Evolutionary conservation across 2,797 vertebrate genomes (phyloP).

Genomic region (Sebastes oblongus): DNA sequence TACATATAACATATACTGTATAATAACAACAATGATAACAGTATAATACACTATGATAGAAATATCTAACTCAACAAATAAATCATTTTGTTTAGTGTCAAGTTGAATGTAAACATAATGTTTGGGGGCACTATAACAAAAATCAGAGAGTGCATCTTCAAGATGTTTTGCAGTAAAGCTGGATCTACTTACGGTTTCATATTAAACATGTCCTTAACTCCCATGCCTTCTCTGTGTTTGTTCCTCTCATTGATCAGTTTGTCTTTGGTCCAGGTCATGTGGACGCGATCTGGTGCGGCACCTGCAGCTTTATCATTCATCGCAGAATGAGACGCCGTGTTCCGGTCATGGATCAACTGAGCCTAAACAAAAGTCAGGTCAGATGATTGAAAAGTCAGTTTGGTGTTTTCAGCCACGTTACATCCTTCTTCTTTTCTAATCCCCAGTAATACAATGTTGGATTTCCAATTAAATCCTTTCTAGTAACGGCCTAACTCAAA

Average conservation of each 20-base stretch:
- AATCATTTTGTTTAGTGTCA: background rate
- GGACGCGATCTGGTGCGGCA: conserved; percentile 82
- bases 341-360: conserved; percentile 92
- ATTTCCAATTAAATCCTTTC: background rate
- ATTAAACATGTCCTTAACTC: conserved; percentile 91
- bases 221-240: conserved; percentile 83
- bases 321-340: conserved; percentile 85
- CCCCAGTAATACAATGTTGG: background rate
- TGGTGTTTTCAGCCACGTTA: background rate
- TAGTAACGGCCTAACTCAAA: background rate
- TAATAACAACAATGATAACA: background rate
- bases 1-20: background rate
- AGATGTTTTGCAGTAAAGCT: background rate
- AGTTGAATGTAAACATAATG: background rate
- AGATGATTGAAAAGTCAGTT: background rate
- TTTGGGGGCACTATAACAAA: background rate
- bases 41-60: background rate
- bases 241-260: conserved; percentile 88
- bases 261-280: conserved; percentile 99
- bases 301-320: conserved; percentile 64
- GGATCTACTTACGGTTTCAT: conserved; percentile 92
- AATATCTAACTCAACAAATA: background rate
- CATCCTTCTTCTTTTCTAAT: background rate
- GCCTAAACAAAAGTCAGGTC: conserved; percentile 74
- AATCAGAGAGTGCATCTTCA: background rate